Percentiles rank a stretch among this genome's conserved stretches.
Conservation (phyloP, 92 coral and sea anemone genomes). For the Meandrina meandrites region DNA sequence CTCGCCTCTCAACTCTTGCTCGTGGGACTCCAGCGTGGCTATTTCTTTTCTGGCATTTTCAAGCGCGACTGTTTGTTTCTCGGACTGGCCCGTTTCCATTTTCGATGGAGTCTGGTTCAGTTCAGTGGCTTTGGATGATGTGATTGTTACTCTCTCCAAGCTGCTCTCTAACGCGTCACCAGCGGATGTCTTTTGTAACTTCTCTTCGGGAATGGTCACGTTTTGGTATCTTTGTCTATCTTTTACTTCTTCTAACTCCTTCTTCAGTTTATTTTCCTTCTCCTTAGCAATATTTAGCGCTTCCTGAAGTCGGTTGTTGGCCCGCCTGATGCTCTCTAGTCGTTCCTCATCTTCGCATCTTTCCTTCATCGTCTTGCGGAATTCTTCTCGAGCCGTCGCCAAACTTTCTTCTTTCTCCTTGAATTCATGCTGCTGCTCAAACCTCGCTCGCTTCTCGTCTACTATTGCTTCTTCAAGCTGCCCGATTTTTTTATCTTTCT, state of each 20-base stretch:
- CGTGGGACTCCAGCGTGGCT: conserved; percentile 66
- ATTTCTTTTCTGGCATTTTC: conserved; percentile 76
- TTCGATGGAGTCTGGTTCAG: conserved; percentile 39
- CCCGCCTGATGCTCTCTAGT: conserved; percentile 39
- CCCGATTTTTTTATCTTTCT: conserved; percentile 48
- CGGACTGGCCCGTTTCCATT: conserved; percentile 10
- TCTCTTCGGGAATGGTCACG: conserved; percentile 7
- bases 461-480: conserved; percentile 27
- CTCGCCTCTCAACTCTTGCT: conserved; percentile 66
- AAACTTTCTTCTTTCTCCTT: conserved; percentile 35
- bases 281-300: conserved; percentile 48
- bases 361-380: conserved; percentile 50
- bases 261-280: conserved; percentile 48
- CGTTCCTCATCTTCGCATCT: conserved; percentile 62
- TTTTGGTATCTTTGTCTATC: conserved; percentile 30
- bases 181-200: conserved; percentile 3
- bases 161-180: conserved; percentile 27
- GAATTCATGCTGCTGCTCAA: conserved; percentile 25
- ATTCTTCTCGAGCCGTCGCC: conserved; percentile 61
- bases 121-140: conserved; percentile 45
- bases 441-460: conserved; percentile 27
- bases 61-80: conserved; percentile 47
- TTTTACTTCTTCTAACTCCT: conserved; percentile 36
- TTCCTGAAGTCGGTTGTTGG: conserved; percentile 55
- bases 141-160: conserved; percentile 58